Percentiles rank a stretch among this genome's conserved stretches.
These are phyloP conservation scores for Orthosia gothica DNA, from an alignment of 2,888 invertebrate genomes.

Conservation along the genomic window DNA sequence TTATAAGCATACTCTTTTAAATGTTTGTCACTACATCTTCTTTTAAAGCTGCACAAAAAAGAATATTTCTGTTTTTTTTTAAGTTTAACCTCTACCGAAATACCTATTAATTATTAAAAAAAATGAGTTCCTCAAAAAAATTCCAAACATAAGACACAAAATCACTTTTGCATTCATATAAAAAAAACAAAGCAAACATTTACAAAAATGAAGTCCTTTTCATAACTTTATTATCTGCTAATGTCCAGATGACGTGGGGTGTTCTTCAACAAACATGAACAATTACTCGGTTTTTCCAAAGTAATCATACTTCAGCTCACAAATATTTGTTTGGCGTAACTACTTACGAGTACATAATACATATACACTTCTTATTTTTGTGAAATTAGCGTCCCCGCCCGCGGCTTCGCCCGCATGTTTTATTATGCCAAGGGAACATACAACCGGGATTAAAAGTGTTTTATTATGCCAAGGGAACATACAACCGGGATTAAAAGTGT, in stretches of 20 bases:
- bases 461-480: too few relatives aligned
- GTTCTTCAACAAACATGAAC: slow-evolving; percentile 16
- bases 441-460: too few relatives aligned
- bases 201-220: slow-evolving; percentile 14
- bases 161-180: neutral
- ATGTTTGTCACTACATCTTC: too few relatives aligned
- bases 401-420: too few relatives aligned
- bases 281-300: slow-evolving; percentile 35
- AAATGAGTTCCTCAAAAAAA: neutral
- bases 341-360: slow-evolving; percentile 11
- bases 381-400: neutral
- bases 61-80: too few relatives aligned
- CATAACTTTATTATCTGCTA: neutral
- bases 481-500: too few relatives aligned
- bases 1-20: too few relatives aligned
- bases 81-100: too few relatives aligned
- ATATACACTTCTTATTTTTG: slow-evolving; percentile 2
- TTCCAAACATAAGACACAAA: neutral
- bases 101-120: neutral
- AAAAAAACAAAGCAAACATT: slow-evolving; percentile 8
- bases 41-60: too few relatives aligned
- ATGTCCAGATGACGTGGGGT: slow-evolving; percentile 32
- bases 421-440: too few relatives aligned
- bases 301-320: slow-evolving; percentile 17
- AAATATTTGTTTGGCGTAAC: slow-evolving; percentile 37